Conservation (phyloP, 2,113 vertebrate species). For the Hippocampus abdominalis region DNA sequence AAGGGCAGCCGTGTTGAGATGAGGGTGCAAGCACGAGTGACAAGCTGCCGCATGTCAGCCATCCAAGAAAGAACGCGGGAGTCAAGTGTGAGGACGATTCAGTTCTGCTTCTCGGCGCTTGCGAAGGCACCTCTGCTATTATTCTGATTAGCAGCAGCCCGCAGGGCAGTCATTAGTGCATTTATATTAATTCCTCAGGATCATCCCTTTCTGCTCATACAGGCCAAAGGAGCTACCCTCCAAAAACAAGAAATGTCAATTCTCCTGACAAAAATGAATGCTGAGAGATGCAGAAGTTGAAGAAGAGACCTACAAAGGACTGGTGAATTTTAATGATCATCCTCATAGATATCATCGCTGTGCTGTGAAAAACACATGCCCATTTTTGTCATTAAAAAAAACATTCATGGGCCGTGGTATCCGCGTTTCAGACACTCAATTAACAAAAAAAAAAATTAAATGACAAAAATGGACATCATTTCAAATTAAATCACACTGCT, state of each 20-base stretch:
- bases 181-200: conserved; percentile 70
- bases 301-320: neutral
- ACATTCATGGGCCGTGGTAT: no score
- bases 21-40: conserved; percentile 35
- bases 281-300: neutral
- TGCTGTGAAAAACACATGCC: no score
- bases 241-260: conserved; percentile 6
- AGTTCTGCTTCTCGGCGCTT: conserved; percentile 53
- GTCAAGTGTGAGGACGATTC: conserved; percentile 69
- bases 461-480: no score
- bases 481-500: no score
- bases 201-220: conserved; percentile 67
- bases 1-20: conserved; percentile 35
- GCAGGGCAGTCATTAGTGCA: conserved; percentile 70
- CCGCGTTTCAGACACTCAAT: no score
- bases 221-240: conserved; percentile 36
- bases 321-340: no score
- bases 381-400: no score
- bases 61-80: conserved; percentile 63
- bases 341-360: no score
- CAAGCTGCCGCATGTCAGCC: conserved; percentile 63
- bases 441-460: no score
- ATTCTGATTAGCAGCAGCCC: conserved; percentile 61
- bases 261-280: neutral
- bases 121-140: conserved; percentile 70